Evolutionary conservation across 2,888 invertebrate genomes (phyloP).

Genomic region (Drosophila pseudotalamancana): DNA sequence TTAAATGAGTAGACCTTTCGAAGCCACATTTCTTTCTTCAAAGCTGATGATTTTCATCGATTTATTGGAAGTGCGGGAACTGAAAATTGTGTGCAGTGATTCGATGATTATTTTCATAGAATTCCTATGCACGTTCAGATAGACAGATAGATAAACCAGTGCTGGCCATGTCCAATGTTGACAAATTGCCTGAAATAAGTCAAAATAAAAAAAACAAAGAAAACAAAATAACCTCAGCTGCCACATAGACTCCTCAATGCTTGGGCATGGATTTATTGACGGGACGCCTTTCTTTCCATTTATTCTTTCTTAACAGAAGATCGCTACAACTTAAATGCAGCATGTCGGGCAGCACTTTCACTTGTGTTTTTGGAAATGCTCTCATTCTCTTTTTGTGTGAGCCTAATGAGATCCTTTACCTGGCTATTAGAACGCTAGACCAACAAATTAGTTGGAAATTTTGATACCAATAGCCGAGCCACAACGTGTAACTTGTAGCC

Average conservation of each 20-base stretch:
- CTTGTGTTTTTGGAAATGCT: too few species aligned
- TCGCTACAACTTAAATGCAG: constrained; percentile 51
- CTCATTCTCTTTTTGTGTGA: constrained; percentile 20
- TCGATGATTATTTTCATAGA: constrained; percentile 55
- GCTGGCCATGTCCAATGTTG: constrained; percentile 83
- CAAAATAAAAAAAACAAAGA: constrained; percentile 55
- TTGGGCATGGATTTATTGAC: constrained; percentile 25
- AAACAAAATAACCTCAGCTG: constrained; percentile 11
- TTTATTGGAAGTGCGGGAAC: constrained; percentile 28
- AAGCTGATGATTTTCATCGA: too few species aligned
- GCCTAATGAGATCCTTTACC: constrained; percentile 78
- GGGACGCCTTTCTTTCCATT: constrained; percentile 16
- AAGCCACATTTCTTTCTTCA: too few species aligned
- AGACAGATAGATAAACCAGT: constrained; percentile 48
- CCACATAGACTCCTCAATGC: constrained; percentile 29
- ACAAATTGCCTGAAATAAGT: constrained; percentile 83
- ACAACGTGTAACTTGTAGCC: constrained; percentile 44
- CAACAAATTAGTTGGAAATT: constrained; percentile 67
- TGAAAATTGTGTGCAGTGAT: constrained; percentile 21
- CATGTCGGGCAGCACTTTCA: constrained; percentile 63
- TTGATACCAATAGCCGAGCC: constrained; percentile 68
- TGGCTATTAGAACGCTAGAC: constrained; percentile 45
- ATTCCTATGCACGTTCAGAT: constrained; percentile 34
- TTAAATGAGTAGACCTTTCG: too few species aligned
- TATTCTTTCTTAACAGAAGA: constrained; percentile 1